Conservation (phyloP, 2,797 vertebrate species). For the Lagorchestes hirsutus region DNA sequence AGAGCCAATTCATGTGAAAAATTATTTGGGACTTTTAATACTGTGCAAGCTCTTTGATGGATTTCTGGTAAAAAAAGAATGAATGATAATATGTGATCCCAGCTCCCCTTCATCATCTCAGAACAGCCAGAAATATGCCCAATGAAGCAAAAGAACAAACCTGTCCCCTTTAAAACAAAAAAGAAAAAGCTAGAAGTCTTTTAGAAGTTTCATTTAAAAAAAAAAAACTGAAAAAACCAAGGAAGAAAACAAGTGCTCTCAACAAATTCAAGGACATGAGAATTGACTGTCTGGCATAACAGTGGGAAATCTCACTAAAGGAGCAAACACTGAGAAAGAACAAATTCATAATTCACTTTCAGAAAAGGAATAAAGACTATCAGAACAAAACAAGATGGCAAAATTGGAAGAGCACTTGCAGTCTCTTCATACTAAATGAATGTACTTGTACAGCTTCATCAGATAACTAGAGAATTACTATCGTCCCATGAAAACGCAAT, state of each 20-base stretch:
- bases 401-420: neutral
- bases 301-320: neutral
- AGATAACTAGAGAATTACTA: neutral
- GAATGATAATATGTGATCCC: neutral
- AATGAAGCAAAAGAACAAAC: neutral
- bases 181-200: neutral
- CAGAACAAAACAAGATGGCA: neutral
- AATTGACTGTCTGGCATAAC: neutral
- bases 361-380: neutral
- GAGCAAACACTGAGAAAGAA: neutral
- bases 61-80: neutral
- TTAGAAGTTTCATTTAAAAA: neutral
- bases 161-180: neutral
- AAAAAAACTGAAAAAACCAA: neutral
- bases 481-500: neutral
- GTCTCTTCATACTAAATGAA: neutral
- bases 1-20: neutral
- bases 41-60: neutral
- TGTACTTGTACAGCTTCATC: neutral
- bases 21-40: neutral
- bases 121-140: neutral
- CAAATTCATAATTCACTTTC: neutral
- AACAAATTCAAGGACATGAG: neutral
- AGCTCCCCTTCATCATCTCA: neutral
- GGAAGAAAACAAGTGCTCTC: neutral